Base-by-base conservation (phyloP, 1,140 invertebrate species). In the Drosophila lowei region DNA sequence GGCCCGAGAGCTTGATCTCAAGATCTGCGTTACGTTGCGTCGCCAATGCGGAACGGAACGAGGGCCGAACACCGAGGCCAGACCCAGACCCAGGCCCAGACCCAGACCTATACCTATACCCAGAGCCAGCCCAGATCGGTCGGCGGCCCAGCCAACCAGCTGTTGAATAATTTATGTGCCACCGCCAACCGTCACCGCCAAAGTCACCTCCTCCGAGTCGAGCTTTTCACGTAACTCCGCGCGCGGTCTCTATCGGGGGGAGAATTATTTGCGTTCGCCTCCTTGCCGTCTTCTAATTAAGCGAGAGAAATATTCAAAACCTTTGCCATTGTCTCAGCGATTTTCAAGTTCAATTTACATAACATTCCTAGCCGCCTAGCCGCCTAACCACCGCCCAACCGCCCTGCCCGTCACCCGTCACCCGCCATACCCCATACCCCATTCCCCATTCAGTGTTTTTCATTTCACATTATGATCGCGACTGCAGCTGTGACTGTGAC, bases 261-360 rank as follows among this genome's bases (percentile, higher is more conserved):
- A 83, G 79, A 84, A 84, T 79, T 79, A 84, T 84, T 84, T 84
- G 79, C 79, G 79, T 83, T 83, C 47, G 61, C 79, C 79, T 84
- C 79, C 79, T 84, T 84, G 80, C 34, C 72, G 80, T 85, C 65
- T 84, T 76, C 80, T 84, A 85, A 84, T 84, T 84, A 85, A 84
- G 79, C 80, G 72, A 85, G 80, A 64, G 80, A 84, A 84, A 84
- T 84, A 84, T 84, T 84, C 80, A 84, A 84, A 84, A 84, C 66
- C 72, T 85, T 84, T 85, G 77, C 80, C 80, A 84, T 84, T 84
- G 80, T 84, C 77, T 85, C 80, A 79, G 60, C 80, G 67, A 79
- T 85, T 84, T 84, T 84, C 80, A 84, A 84, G 80, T 84, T 84
- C 80, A 84, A 85, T 85, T 84, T 84, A 84, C 80, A 84, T 84